Evolutionary conservation across 2,113 vertebrate species (phyloP).

Genomic region (Hyperopisus bebe): DNA sequence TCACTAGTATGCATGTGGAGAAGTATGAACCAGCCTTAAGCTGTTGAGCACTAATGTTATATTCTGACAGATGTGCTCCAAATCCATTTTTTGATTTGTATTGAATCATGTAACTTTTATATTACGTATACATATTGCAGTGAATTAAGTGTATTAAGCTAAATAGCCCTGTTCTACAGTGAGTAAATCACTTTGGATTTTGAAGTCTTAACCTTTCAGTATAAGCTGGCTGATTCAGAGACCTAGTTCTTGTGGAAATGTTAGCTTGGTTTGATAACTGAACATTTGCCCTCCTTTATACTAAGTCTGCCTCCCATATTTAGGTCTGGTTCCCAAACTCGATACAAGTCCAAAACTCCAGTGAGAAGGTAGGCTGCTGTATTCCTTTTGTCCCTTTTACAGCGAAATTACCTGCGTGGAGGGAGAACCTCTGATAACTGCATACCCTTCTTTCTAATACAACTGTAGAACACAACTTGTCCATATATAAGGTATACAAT

Average conservation of each 20-base stretch:
- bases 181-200: not conserved
- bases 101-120: not conserved
- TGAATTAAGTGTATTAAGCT: not conserved
- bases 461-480: not conserved
- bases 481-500: not conserved
- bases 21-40: not conserved
- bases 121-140: not conserved
- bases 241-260: not conserved
- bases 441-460: not conserved
- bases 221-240: not conserved
- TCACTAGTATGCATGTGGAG: too few species aligned
- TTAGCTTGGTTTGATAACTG: not conserved
- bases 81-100: not conserved
- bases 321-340: slow-evolving; percentile 61
- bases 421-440: not conserved
- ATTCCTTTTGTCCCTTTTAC: not conserved
- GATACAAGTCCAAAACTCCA: slow-evolving; percentile 63
- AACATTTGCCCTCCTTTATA: not conserved
- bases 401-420: not conserved
- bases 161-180: not conserved
- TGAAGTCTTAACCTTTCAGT: not conserved
- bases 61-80: not conserved
- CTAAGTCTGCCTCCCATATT: not conserved
- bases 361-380: slow-evolving; percentile 30
- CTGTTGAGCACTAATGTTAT: not conserved